Conservation (phyloP, 2,888 invertebrate species). For the Melieria picta region DNA sequence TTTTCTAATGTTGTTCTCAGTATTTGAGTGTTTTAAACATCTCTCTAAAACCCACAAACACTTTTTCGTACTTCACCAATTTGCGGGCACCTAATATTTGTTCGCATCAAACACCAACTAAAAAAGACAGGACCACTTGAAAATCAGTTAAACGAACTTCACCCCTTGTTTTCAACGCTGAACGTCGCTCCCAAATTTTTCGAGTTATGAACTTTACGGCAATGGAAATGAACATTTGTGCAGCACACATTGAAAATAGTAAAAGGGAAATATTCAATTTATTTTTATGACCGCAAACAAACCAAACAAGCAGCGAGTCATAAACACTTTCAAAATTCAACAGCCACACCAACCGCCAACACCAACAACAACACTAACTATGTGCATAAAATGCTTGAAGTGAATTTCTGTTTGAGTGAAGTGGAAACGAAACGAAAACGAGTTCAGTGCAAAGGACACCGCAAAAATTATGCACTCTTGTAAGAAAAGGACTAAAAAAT, state of each 20-base stretch:
- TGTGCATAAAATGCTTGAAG: no score
- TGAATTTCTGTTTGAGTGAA: no score
- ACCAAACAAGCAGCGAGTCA: conserved; percentile 8
- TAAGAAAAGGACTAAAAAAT: not conserved
- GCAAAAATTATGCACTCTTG: conserved; percentile 7
- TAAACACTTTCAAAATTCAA: conserved; percentile 11
- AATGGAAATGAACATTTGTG: not conserved
- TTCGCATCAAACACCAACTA: no score
- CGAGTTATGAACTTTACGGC: no score
- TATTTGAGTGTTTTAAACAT: no score
- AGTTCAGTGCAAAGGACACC: conserved; percentile 9
- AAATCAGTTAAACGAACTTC: no score
- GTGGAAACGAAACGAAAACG: not conserved
- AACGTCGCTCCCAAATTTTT: not conserved
- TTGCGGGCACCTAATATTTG: no score
- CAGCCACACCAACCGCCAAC: conserved; percentile 3
- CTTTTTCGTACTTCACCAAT: no score
- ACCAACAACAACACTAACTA: no score
- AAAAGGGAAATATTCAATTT: conserved; percentile 19
- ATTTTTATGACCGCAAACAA: conserved; percentile 9
- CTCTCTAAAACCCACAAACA: no score
- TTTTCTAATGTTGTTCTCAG: no score
- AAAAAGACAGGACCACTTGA: no score
- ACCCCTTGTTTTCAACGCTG: not conserved
- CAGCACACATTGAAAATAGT: conserved; percentile 11